Percentiles rank a stretch among this genome's conserved stretches.
Conservation (phyloP, 1,140 invertebrate species). For the Drosophila burlai region DNA sequence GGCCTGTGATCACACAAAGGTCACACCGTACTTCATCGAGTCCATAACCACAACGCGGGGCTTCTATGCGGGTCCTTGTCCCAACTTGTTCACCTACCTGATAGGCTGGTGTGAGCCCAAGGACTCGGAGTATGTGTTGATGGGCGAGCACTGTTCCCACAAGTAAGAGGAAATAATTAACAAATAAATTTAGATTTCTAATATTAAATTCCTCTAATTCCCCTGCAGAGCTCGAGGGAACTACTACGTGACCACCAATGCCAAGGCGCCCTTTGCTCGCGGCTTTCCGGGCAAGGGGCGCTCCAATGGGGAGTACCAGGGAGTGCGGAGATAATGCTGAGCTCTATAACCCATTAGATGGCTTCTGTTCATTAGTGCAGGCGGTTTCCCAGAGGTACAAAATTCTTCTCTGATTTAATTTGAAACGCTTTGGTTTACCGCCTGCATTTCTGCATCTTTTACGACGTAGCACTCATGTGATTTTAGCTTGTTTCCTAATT, state of each 20-base stretch:
- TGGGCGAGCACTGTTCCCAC: conserved; percentile 92
- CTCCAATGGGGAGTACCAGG: conserved; percentile 76
- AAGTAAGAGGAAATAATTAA: conserved; percentile 87
- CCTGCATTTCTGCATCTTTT: conserved; percentile 29
- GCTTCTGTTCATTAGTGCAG: background rate
- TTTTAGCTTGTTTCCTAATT: conserved; percentile 76
- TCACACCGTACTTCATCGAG: conserved; percentile 94
- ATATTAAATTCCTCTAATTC: conserved; percentile 8
- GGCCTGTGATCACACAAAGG: conserved; percentile 94
- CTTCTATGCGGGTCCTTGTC: conserved; percentile 93
- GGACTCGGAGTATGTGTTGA: conserved; percentile 91
- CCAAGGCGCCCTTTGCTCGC: conserved; percentile 92
- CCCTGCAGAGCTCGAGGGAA: conserved; percentile 90
- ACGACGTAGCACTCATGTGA: conserved; percentile 71
- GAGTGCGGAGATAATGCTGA: conserved; percentile 65
- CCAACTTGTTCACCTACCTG: conserved; percentile 91
- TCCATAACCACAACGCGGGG: conserved; percentile 91
- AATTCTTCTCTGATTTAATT: background rate
- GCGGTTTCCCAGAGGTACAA: background rate
- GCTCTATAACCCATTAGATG: conserved; percentile 3
- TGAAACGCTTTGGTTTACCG: background rate
- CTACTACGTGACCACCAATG: conserved; percentile 94
- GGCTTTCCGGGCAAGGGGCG: conserved; percentile 90
- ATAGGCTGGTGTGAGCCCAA: conserved; percentile 92
- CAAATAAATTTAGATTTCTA: background rate